A percentile compares a stretch with the other conserved stretches of the same genome.
These are phyloP conservation scores for Glaucomys volans DNA, from an alignment of 2,113 vertebrate species.

Conservation along the genomic window DNA sequence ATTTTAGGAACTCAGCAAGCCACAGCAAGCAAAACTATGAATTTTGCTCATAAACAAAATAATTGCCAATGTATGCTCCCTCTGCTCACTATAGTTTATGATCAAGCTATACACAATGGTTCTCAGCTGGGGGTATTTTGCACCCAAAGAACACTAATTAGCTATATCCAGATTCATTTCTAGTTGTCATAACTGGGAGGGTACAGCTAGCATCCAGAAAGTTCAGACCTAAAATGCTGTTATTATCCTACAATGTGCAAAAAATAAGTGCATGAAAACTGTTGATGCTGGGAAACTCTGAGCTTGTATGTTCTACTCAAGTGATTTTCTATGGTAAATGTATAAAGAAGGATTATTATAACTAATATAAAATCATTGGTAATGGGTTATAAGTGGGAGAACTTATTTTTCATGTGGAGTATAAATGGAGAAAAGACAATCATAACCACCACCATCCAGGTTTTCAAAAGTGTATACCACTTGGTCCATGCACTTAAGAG, in stretches of 20 bases:
- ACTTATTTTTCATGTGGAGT: neutral
- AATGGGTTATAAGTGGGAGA: neutral
- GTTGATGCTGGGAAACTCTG: neutral
- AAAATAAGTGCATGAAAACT: neutral
- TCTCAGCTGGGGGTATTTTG: neutral
- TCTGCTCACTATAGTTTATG: neutral
- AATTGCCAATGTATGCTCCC: neutral
- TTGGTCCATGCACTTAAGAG: neutral
- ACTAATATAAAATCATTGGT: neutral
- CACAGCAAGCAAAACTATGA: constrained; percentile 14
- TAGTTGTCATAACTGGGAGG: neutral
- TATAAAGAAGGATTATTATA: neutral
- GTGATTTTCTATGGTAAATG: neutral
- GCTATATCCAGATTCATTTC: neutral
- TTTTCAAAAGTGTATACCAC: neutral
- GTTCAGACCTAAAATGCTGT: neutral
- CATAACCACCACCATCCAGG: neutral
- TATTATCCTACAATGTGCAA: neutral
- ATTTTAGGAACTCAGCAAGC: neutral
- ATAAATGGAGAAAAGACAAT: constrained; percentile 10
- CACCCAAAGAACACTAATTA: neutral
- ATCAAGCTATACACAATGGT: neutral
- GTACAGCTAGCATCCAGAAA: neutral
- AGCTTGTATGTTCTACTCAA: neutral
- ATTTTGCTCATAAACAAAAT: neutral